A percentile compares a stretch with the other conserved stretches of the same genome.
Evolutionary conservation across 1,140 invertebrate genomes (phyloP).

Genomic region (Leucophenga varia): DNA sequence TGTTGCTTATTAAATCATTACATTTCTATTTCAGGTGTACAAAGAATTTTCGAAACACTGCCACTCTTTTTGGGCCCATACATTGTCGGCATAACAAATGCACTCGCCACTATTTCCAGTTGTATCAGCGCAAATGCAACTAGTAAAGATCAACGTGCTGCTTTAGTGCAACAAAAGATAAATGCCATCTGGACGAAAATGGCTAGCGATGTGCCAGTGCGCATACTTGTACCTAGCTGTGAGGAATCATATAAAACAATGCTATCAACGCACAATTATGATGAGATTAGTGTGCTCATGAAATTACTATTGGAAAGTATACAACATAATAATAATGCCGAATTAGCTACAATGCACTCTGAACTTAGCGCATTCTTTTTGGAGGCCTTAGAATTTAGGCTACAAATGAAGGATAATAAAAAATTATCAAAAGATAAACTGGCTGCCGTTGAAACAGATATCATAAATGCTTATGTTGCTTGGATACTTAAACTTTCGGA

Average conservation of each 20-base stretch:
- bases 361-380: constrained; percentile 76
- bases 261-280: constrained; percentile 61
- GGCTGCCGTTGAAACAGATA: constrained; percentile 64
- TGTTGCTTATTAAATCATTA: background rate
- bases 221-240: constrained; percentile 76
- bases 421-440: constrained; percentile 34
- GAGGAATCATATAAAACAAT: constrained; percentile 68
- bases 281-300: constrained; percentile 71
- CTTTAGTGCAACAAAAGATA: constrained; percentile 62
- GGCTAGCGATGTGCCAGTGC: constrained; percentile 66
- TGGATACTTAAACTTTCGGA: constrained; percentile 88
- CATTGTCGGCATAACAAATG: constrained; percentile 71
- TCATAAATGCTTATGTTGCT: constrained; percentile 72
- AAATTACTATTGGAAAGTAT: constrained; percentile 73
- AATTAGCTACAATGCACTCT: constrained; percentile 65
- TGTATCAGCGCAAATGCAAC: constrained; percentile 25
- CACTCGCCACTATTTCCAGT: constrained; percentile 62
- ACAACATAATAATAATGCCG: constrained; percentile 59
- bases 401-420: constrained; percentile 43
- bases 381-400: constrained; percentile 71
- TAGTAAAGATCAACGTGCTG: constrained; percentile 58
- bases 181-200: constrained; percentile 68
- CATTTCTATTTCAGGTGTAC: constrained; percentile 57
- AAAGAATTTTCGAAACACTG: constrained; percentile 79
- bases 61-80: constrained; percentile 83